Conservation (phyloP, 2,888 invertebrate species). For the Junonia oenone region DNA sequence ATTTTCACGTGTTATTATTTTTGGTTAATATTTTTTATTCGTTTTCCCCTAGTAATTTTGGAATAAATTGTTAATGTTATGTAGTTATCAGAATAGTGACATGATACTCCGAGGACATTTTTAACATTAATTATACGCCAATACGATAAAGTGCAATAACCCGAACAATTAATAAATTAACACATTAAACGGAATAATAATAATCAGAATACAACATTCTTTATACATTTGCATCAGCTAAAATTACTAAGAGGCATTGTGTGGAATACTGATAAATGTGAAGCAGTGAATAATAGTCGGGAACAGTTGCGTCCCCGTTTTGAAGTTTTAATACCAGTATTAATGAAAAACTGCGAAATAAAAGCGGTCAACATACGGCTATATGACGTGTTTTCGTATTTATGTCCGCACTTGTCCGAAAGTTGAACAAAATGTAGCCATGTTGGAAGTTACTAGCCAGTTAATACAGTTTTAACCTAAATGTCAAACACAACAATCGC, state of each 20-base stretch:
- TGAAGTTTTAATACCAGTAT: constrained; percentile 20
- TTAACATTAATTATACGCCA: no score
- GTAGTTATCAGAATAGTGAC: no score
- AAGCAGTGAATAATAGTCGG: constrained; percentile 3
- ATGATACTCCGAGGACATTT: no score
- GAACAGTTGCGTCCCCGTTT: constrained; percentile 17
- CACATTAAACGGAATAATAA: not conserved
- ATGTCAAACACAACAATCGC: no score
- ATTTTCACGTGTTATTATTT: not conserved
- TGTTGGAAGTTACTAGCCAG: not conserved
- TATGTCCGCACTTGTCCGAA: not conserved
- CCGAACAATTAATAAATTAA: not conserved
- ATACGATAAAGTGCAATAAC: no score
- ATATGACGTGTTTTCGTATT: not conserved
- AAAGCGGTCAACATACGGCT: constrained; percentile 6
- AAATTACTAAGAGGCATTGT: constrained; percentile 12
- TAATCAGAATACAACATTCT: constrained; percentile 4
- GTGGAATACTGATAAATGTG: constrained; percentile 17
- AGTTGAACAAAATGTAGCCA: not conserved
- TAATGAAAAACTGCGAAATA: constrained; percentile 18
- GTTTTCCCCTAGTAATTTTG: no score
- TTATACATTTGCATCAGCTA: constrained; percentile 4
- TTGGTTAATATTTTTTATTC: not conserved
- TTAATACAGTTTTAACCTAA: not conserved
- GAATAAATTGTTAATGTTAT: no score